Base-by-base conservation (phyloP, 2,797 vertebrate genomes). In the Characodon lateralis region DNA sequence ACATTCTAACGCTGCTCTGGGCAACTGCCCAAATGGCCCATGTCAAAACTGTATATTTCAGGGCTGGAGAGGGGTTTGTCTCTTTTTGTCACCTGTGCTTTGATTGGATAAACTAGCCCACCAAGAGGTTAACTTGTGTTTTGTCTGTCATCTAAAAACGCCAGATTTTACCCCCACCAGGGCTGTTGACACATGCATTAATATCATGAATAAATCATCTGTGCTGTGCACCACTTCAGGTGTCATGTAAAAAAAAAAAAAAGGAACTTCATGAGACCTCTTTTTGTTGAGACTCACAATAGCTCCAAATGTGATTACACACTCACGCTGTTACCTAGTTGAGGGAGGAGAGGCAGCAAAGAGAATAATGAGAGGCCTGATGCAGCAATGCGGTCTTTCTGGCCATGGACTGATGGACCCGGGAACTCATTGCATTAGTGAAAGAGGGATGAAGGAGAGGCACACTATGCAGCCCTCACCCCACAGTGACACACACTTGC, bases 351-450 rank as follows among this genome's bases (percentile, higher is more conserved):
- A 65, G 75, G 43, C 46, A 76, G 85, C 50, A 76, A 31, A 76
- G 78, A 85, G 84, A 89, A 71, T 86, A 85, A 89, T 72, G 78
- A 78, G 77, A 76, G 82, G 71, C 56, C 80, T 82, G 80, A 83
- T 77, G 75, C 83, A 80, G 79, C 84, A 69, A 13, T 86, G 80
- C 84, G 73, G 88, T 69, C 76, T 88, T 76, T 82, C 78, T 73
- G 80, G 56, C 84, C 74, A 18, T 8, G 80, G 83, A 88, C 85
- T 82, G 88, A 90, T 84, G 87, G 84, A 74, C 85, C 65, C 0
- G 56, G 77, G 77, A 86, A 66, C 82, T 89, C 88, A 83, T 79
- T 84, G 81, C 86, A 86, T 90, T 89, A 88, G 63, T 73, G 80
- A 63, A 78, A 82, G 81, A 75, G 66, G 79, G 83, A 68, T 76